phyloP scores from a whole-genome alignment of 2,113 vertebrate genomes.

The Cephalophus harveyi region DNA sequence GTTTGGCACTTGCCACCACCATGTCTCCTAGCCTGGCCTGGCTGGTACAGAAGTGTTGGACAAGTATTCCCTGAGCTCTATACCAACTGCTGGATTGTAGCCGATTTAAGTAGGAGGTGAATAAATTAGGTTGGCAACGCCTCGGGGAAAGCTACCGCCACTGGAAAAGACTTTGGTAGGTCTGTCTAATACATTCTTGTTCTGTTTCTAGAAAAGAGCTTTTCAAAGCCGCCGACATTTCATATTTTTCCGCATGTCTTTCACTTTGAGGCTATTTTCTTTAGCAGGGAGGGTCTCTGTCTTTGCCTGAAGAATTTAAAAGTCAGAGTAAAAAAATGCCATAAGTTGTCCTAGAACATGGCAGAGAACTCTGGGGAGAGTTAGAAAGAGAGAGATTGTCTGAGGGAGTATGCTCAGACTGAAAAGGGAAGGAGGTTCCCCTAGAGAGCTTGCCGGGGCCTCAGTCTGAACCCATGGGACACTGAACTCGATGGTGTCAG shows the following conservation, averaged over 20 bases:
- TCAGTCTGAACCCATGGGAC: not conserved
- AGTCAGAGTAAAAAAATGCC: not conserved
- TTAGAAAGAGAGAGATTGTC: not conserved
- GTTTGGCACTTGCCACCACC: not conserved
- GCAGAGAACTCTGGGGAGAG: not conserved
- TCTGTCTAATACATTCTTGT: not conserved
- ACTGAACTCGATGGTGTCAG: rapidly evolving
- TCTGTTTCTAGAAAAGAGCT: not conserved
- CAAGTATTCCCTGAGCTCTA: not conserved
- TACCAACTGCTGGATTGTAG: not conserved
- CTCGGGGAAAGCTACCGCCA: not conserved
- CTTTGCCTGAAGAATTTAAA: not conserved
- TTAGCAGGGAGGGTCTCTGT: not conserved
- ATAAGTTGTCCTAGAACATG: not conserved
- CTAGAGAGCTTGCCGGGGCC: rapidly evolving
- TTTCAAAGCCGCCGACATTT: not conserved
- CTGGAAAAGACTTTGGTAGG: not conserved
- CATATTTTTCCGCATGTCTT: not conserved
- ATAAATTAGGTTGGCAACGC: not conserved
- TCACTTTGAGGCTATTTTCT: not conserved
- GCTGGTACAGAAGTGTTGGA: not conserved
- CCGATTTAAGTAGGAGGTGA: not conserved
- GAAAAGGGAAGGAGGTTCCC: not conserved
- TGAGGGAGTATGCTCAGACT: not conserved
- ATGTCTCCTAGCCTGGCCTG: no score